phyloP scores from a whole-genome alignment of 2,113 vertebrate species.

The Triplophysa siluroides region DNA sequence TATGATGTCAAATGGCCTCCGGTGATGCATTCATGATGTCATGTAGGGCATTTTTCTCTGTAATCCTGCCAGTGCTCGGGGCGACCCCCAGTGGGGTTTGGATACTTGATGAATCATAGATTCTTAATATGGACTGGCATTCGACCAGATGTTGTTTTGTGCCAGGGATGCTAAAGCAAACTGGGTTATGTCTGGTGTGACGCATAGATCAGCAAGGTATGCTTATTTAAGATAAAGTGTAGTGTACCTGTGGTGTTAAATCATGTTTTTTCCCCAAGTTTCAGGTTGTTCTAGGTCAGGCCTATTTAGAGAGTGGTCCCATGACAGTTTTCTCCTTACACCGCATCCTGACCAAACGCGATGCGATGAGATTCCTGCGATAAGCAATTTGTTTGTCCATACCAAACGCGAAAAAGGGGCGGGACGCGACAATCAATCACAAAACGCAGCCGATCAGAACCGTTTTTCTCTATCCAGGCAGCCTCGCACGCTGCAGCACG shows the following conservation, averaged over 20 bases:
- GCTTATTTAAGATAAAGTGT: not conserved
- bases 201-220: not conserved
- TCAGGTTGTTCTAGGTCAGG: slow-evolving; percentile 48
- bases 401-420: no score
- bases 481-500: no score
- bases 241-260: slow-evolving; percentile 16
- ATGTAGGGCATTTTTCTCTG: not conserved
- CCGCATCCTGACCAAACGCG: no score
- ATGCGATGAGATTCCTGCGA: no score
- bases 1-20: not conserved
- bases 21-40: not conserved
- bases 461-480: no score
- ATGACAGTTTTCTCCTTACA: slow-evolving; percentile 37
- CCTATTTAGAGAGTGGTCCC: slow-evolving; percentile 35
- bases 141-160: slow-evolving; percentile 17
- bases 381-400: no score
- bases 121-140: slow-evolving; percentile 3
- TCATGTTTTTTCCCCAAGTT: slow-evolving; percentile 30
- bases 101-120: not conserved
- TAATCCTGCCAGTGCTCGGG: not conserved
- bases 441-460: no score
- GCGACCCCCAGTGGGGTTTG: not conserved
- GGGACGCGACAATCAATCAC: no score
- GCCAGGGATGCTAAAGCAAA: slow-evolving; percentile 8
- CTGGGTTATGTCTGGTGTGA: slow-evolving; percentile 6